Base-by-base conservation (phyloP, 1,140 invertebrate genomes). In the Euwallacea fornicatus region DNA sequence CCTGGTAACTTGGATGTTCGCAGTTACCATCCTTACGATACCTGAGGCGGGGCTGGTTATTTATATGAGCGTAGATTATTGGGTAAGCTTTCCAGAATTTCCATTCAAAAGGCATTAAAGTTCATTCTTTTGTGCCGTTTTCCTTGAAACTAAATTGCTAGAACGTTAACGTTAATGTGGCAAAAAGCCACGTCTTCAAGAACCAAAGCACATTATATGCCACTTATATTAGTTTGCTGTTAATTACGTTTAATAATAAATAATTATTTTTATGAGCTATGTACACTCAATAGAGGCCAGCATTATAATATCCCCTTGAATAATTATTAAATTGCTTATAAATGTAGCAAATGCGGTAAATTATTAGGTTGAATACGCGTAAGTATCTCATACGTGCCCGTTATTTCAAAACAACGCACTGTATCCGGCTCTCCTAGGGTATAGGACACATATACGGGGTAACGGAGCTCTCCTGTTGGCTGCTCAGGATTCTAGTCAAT, bases 11-110 rank as follows among this genome's bases (percentile, higher is more conserved):
- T 90, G 88, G 88, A 81, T 89, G 76, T 86, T 89, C 72, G 82
- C 87, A 33, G 85, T 88, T 15, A 87, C 87, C 41, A 79, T 89
- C 13, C 85, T 89, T 59, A 85, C 88, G 62, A 88, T 89, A 76
- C 88, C 88, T 8, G 88, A 90, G 81, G 88, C 87, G 72, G 87
- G 86, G 73, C 83, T 90, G 75, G 88, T 89, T 43, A 86, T 89
- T 73, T 89, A 88, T 77, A 89, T 89, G 88, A 87, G 86, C 62
- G 85, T 90, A 42, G 85, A 87, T 74, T 85, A 89, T 77, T 90
- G 88, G 88, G 88, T 89, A 84, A 84, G 82, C 4, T 9, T 53
- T 46, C 33, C n/a, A 50, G 9, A 50, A 50, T 50, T 50, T 6
- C 46, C 21, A 33, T 33, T 4, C 21, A 33, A 4, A 33, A 33